A percentile compares a stretch with the other conserved stretches of the same genome.
Evolutionary conservation across 1,140 invertebrate genomes (phyloP).

Genomic region (Idris sp.): DNA sequence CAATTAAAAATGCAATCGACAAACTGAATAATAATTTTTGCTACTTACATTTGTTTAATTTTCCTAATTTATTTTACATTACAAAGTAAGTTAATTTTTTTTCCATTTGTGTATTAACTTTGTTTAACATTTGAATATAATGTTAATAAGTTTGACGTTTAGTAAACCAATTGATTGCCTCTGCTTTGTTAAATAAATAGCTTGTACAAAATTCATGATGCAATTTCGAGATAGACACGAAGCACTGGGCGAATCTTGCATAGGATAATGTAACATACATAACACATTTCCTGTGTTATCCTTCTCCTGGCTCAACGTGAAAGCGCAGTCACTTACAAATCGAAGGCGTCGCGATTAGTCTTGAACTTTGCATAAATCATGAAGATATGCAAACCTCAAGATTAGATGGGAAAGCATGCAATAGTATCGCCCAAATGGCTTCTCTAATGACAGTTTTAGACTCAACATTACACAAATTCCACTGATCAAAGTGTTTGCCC

Average conservation of each 20-base stretch:
- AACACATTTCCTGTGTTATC: constrained; percentile 1
- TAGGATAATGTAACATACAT: constrained; percentile 12
- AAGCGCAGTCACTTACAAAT: constrained; percentile 9
- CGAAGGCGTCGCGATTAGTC: constrained; percentile 15
- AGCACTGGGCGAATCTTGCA: constrained; percentile 2
- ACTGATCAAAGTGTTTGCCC: constrained; percentile 2
- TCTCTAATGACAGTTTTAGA: constrained; percentile 1
- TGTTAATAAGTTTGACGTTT: constrained; percentile 1
- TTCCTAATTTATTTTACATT: no score
- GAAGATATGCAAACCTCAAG: constrained; percentile 10
- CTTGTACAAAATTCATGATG: background rate
- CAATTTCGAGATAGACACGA: no score
- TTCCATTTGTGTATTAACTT: no score
- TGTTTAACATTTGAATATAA: no score
- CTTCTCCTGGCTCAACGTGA: no score
- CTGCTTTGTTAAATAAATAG: constrained; percentile 1
- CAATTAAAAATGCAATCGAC: no score
- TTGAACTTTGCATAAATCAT: constrained; percentile 19
- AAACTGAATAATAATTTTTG: no score
- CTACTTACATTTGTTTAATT: no score
- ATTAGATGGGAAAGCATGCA: constrained; percentile 7
- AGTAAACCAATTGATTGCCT: constrained; percentile 1
- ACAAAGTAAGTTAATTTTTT: no score
- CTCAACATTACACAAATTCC: constrained; percentile 12
- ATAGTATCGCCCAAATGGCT: constrained; percentile 1